phyloP scores from a whole-genome alignment of 1,140 invertebrate genomes.

The Euschistus heros region DNA sequence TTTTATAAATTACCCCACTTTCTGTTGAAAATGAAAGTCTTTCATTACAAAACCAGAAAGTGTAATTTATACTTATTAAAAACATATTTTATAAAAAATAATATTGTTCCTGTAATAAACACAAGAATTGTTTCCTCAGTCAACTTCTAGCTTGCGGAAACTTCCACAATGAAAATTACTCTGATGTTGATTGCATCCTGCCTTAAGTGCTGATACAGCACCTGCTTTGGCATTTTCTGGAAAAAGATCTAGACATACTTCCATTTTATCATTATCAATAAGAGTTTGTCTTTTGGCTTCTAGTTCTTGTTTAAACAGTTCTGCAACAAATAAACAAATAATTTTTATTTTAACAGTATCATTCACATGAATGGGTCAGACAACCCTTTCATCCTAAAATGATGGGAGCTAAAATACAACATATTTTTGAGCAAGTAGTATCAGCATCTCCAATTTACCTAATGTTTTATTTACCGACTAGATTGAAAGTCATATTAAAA shows the following conservation, averaged over 20 bases:
- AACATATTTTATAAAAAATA: too few relatives aligned
- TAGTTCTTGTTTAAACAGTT: slow-evolving; percentile 54
- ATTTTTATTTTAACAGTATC: not conserved
- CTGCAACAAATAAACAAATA: slow-evolving; percentile 33
- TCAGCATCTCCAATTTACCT: too few relatives aligned
- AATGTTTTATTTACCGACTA: too few relatives aligned
- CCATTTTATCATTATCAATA: slow-evolving; percentile 45
- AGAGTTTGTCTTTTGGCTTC: slow-evolving; percentile 29
- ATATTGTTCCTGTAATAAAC: not conserved
- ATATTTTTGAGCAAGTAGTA: too few relatives aligned
- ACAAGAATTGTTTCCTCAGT: slow-evolving; percentile 36
- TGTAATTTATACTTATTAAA: too few relatives aligned
- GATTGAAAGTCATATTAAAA: too few relatives aligned
- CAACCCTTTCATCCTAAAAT: too few relatives aligned
- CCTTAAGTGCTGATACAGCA: slow-evolving; percentile 53
- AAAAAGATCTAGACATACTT: slow-evolving; percentile 48
- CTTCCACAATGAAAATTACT: slow-evolving; percentile 52
- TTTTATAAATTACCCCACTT: too few relatives aligned
- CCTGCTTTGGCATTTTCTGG: slow-evolving; percentile 56
- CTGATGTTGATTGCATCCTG: slow-evolving; percentile 39
- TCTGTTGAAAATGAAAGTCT: too few relatives aligned
- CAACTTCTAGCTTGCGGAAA: slow-evolving; percentile 66
- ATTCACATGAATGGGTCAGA: not conserved
- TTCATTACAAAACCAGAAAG: too few relatives aligned
- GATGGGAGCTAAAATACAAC: too few relatives aligned